These are phyloP conservation scores for Gisinianus flammeolus DNA, from an alignment of 2,888 invertebrate species.

Conservation along the genomic window DNA sequence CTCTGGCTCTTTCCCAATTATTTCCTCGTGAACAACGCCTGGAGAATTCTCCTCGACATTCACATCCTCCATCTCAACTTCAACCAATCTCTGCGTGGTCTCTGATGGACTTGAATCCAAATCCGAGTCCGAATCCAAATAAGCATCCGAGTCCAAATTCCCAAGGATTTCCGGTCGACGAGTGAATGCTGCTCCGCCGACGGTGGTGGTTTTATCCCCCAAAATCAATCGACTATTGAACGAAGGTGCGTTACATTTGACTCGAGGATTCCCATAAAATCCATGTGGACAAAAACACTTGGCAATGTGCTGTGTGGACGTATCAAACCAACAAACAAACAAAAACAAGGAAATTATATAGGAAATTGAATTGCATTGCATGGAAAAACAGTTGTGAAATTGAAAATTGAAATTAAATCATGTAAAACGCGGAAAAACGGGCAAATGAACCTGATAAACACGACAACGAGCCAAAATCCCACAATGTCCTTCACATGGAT, in stretches of 20 bases:
- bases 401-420: too few species aligned
- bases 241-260: constrained; percentile 16
- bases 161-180: neutral
- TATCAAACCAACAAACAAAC: too few species aligned
- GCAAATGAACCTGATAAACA: constrained; percentile 25
- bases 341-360: too few species aligned
- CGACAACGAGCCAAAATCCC: constrained; percentile 31
- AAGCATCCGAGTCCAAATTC: neutral
- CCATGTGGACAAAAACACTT: constrained; percentile 37
- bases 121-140: neutral
- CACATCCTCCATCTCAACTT: neutral
- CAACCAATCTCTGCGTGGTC: neutral
- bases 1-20: too few species aligned
- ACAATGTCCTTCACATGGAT: constrained; percentile 29
- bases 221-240: constrained; percentile 24
- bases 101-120: too few species aligned
- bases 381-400: too few species aligned
- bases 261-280: constrained; percentile 24
- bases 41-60: neutral
- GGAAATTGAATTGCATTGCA: too few species aligned
- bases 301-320: neutral
- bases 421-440: too few species aligned
- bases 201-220: neutral
- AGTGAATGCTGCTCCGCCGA: neutral
- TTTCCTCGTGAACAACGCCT: too few species aligned